Evolutionary conservation across 2,797 vertebrate species (phyloP), one percentile per base, ranked within the genome.

Genomic region (Pangasius larnaudii): DNA sequence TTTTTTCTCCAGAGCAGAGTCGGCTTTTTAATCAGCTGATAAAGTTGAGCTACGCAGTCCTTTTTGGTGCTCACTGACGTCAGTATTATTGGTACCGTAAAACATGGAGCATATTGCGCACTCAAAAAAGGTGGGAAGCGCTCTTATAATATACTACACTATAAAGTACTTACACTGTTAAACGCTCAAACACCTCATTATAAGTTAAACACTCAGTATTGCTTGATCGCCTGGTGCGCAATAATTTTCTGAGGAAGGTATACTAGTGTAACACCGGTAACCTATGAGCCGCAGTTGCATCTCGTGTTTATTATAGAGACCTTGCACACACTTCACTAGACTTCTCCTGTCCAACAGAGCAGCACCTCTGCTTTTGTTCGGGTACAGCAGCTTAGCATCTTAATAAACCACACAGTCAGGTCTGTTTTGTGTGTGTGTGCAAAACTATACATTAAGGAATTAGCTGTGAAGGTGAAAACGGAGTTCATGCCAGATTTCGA

Each of bases 401-500:
- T 49, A 49, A n/a, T 46, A 75, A 72, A 24, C 1, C 9, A 67
- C 16, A 71, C 69, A 39, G 18, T 39, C 69, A 39, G 67, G 3
- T 11, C 49, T 36, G n/a, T 67, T 67, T 30, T 67, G 24, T 63
- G 42, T 16, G 4, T 5, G 6, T 63, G 11, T 63, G 63, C 36
- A 22, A 72, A 24, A 10, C 22, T 72, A 36, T 24, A 30, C 27
- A 33, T 19, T 27, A 46, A 27, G 71, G 39, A 24, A 30, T 36
- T 36, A 80, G 4, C 79, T 42, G 79, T 81, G 27, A 49, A 65
- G 1, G 3, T 63, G 39, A 92, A 92, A 91, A 92, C 91, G 65
- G 92, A 88, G 94, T 95, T 95, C 90, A 96, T 96, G 95, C 95
- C 95, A 93, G 95, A 96, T 94, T 94, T 96, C 89, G 94, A 96